Base-by-base conservation (phyloP, 2,888 invertebrate species). In the Cremastinae sp. region DNA sequence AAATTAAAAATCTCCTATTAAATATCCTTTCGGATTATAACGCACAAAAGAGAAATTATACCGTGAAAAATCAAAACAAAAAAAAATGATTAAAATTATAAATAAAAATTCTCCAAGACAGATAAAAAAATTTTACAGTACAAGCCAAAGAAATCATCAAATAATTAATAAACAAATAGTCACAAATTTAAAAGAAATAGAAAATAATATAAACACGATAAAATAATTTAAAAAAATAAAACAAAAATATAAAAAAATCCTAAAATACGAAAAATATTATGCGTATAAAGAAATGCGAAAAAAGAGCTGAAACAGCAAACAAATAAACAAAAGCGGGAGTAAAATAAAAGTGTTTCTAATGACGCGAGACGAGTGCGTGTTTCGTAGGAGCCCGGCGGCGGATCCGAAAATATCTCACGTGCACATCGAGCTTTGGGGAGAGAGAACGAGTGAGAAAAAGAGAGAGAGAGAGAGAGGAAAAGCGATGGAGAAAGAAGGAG, bases 371-470 rank as follows among this genome's bases (percentile, higher is more conserved):
- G 69, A 66, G 77, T 78, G 77, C 76, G 79, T 78, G 72, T 79
- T 79, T 66, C 66, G 73, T 74, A 76, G 70, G 49, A 66, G 74
- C 68, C 77, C 73, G 72, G 78, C 72, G 77, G 79, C 72, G 47
- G 66, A 76, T 77, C 83, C 86, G 79, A 86, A 85, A 86, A 85
- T 86, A 86, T 82, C 83, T 83, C 84, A 85, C 85, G 84, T 84
- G 86, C 82, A 82, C 82, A 78, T 79, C 74, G 76, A 80, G 79
- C 79, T 75, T 79, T 76, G 76, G 51, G 43, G 47, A 61, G 68
- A 39, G 74, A 71, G 51, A 47, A 41, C 16, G 41, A 41, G 12
- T 8, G 20, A 35, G 2, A 18, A 8, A 12, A 9, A 45, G 14
- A 28, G 28, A 35, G 59, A 41, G 20, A 58, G 43, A 41, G 20